Evolutionary conservation across 2,888 invertebrate genomes (phyloP).

Genomic region (Dusona sp.): DNA sequence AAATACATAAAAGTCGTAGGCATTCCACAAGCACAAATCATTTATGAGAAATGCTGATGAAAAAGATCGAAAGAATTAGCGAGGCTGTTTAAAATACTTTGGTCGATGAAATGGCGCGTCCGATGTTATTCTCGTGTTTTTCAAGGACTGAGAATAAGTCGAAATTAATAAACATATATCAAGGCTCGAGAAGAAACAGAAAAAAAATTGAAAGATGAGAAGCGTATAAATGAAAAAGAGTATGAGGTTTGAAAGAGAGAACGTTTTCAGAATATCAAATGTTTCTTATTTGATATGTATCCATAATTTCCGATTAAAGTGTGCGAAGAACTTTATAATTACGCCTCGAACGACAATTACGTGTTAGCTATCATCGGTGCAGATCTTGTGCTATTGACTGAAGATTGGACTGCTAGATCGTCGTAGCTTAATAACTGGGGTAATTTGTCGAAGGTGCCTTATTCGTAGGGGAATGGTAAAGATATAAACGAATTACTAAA

Average conservation of each 20-base stretch:
- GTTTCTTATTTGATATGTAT: constrained; percentile 54
- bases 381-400: constrained; percentile 75
- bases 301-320: constrained; percentile 55
- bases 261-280: constrained; percentile 28
- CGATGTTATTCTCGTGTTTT: constrained; percentile 29
- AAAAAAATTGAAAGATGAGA: neutral
- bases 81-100: constrained; percentile 41
- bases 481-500: constrained; percentile 68
- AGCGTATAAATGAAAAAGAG: constrained; percentile 8
- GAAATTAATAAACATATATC: constrained; percentile 16
- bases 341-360: constrained; percentile 78
- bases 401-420: constrained; percentile 77
- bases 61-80: constrained; percentile 12
- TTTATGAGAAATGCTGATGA: constrained; percentile 61
- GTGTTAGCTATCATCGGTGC: constrained; percentile 76
- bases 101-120: constrained; percentile 29
- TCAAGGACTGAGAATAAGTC: constrained; percentile 19
- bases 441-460: constrained; percentile 85
- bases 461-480: constrained; percentile 78
- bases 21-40: constrained; percentile 79
- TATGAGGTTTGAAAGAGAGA: constrained; percentile 37
- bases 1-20: constrained; percentile 71
- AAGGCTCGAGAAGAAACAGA: constrained; percentile 27
- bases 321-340: constrained; percentile 68
- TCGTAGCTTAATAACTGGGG: constrained; percentile 79